Conservation (phyloP, 2,113 vertebrate species). For the Gyps fulvus region DNA sequence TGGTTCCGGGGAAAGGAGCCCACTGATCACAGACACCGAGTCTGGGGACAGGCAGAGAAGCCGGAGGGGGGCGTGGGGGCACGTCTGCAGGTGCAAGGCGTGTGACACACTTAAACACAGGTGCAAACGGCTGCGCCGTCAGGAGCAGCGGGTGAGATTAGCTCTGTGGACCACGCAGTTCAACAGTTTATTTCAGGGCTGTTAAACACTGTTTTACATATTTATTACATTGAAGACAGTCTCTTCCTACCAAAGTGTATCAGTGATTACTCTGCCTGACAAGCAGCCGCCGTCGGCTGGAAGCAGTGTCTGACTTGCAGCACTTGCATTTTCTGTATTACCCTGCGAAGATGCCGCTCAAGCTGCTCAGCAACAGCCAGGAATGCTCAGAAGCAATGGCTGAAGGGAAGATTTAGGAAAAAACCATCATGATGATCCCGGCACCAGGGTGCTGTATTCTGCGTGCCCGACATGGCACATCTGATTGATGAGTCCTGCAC, state of each 20-base stretch:
- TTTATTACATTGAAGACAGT: not conserved
- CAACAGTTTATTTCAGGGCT: constrained; percentile 6
- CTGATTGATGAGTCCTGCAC: constrained; percentile 67
- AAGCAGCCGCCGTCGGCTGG: not conserved
- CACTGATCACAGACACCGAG: fast-evolving
- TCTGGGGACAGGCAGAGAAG: fast-evolving
- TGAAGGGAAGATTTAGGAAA: not conserved
- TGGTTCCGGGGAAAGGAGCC: fast-evolving
- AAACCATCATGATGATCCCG: not conserved
- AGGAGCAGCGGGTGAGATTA: not conserved
- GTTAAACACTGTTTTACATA: not conserved
- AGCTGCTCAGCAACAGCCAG: not conserved
- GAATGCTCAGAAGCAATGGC: not conserved
- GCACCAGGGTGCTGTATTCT: not conserved
- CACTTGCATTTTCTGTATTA: not conserved
- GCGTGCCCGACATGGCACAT: constrained; percentile 10
- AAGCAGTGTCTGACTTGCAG: not conserved
- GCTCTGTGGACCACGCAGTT: fast-evolving
- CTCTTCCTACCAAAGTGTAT: not conserved
- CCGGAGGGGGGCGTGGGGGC: fast-evolving
- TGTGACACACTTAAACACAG: fast-evolving
- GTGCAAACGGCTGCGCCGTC: fast-evolving
- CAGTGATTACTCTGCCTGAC: not conserved
- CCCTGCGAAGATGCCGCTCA: not conserved
- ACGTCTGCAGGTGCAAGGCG: fast-evolving